Conservation (phyloP, 2,888 invertebrate genomes). For the Blastobasis adustella region DNA sequence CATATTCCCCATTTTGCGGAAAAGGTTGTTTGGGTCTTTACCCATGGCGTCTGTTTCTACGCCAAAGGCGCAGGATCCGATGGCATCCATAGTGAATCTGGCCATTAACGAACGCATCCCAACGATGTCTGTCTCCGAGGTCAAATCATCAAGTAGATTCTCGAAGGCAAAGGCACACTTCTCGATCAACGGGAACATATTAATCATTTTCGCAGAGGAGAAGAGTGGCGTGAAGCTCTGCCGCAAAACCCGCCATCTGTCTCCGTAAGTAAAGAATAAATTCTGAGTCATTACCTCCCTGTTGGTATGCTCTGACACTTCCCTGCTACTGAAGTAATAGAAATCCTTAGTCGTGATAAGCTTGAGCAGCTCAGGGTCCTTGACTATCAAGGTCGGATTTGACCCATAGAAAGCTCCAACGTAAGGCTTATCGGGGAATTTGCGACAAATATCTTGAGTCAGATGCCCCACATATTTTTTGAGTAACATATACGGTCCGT, state of each 20-base stretch:
- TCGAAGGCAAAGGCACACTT: conserved; percentile 32
- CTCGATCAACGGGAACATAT: conserved; percentile 48
- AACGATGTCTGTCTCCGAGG: conserved; percentile 13
- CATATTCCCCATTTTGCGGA: conserved; percentile 21
- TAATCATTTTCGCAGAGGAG: conserved; percentile 48
- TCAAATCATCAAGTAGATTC: conserved; percentile 26
- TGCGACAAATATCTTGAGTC: conserved; percentile 18
- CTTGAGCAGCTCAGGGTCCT: conserved; percentile 32
- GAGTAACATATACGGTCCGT: conserved; percentile 18
- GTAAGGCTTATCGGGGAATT: conserved; percentile 22
- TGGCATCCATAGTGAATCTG: conserved; percentile 39
- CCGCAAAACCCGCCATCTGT: conserved; percentile 45
- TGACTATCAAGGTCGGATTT: conserved; percentile 24
- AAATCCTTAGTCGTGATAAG: conserved; percentile 24
- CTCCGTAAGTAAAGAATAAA: conserved; percentile 39
- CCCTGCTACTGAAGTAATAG: conserved; percentile 26
- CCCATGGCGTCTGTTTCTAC: conserved; percentile 28
- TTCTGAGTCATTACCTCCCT: conserved; percentile 33
- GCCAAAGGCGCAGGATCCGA: conserved; percentile 29
- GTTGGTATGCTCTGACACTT: conserved; percentile 26
- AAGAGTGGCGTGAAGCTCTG: conserved; percentile 50
- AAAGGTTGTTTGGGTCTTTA: conserved; percentile 23
- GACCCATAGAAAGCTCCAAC: conserved; percentile 28
- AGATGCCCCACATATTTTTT: conserved; percentile 11
- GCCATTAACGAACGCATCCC: conserved; percentile 30